Evolutionary conservation across 2,888 invertebrate species (phyloP), one percentile per base, ranked within the genome.

Genomic region (Cecidostiba fungosa): DNA sequence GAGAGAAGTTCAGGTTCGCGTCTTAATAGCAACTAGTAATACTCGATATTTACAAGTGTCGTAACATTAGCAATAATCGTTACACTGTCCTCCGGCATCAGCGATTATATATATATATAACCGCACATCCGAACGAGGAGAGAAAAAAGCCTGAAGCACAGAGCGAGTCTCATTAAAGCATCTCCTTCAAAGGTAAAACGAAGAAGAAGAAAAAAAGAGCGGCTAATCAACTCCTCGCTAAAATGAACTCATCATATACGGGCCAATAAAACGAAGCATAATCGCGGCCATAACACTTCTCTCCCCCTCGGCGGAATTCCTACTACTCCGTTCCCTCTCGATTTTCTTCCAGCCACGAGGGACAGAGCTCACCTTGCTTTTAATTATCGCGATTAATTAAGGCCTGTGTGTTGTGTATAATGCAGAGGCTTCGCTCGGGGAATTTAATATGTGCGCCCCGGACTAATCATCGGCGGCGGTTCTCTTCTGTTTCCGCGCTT

Each of bases 331-430:
- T 85, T 88, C 83, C 87, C 80, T 86, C 74, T 59, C 77, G 88
- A 23, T 69, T 74, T 79, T 70, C 76, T 47, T 80, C 76, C 12
- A 19, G 66, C 59, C 77, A 72, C 70, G 23, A 23, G 77, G 77
- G 72, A 89, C 88, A 87, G 89, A 89, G 26, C 79, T 19, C 88
- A 87, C 89, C 91, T 90, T 90, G 89, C 90, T 92, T 92, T 92
- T 92, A 92, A 92, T 92, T 92, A 92, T 92, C 92, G 90, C 90
- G 90, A 92, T 92, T 92, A 92, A 92, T 91, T 92, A 91, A 92
- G 91, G 90, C 89, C 89, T 90, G 90, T 91, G 91, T 91, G 91
- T 89, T 89, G 82, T 82, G 62, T 78, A 73, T 26, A 29, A 59
- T 59, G 54, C 54, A 23, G 66, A 26, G 66, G 66, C 66, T 29